These are phyloP conservation scores for Lithophane semibrunnea DNA, from an alignment of 2,888 invertebrate species.

Conservation along the genomic window DNA sequence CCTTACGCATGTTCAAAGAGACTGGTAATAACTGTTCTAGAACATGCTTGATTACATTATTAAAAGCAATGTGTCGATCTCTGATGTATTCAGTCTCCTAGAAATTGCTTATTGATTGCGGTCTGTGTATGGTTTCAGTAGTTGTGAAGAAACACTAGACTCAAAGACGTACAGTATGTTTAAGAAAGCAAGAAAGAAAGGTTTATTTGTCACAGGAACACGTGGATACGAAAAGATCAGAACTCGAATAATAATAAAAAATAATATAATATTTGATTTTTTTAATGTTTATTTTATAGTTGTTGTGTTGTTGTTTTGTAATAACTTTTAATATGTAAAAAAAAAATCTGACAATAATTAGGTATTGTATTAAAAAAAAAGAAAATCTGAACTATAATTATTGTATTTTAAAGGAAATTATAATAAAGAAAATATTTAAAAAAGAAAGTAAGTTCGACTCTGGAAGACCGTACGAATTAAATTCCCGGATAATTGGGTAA, in stretches of 20 bases:
- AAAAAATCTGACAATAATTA: too few species aligned
- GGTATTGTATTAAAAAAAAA: too few species aligned
- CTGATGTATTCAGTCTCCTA: slow-evolving; percentile 10
- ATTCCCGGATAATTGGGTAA: neutral
- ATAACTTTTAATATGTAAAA: too few species aligned
- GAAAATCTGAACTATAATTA: too few species aligned
- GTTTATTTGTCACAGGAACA: neutral
- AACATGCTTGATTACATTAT: slow-evolving; percentile 29
- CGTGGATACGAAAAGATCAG: neutral
- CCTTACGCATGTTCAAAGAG: slow-evolving; percentile 40
- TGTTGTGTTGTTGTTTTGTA: too few species aligned
- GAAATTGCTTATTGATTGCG: slow-evolving; percentile 6
- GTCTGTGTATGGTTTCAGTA: neutral
- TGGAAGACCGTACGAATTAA: neutral
- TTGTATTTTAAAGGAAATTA: too few species aligned
- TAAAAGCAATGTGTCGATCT: slow-evolving; percentile 13
- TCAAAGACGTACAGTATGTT: neutral
- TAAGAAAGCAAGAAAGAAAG: neutral
- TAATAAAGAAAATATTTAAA: neutral
- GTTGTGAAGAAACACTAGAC: neutral
- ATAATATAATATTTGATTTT: too few species aligned
- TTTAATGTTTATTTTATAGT: too few species aligned
- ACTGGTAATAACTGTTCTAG: slow-evolving; percentile 35
- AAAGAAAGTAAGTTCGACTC: neutral
- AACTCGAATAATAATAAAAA: neutral